Base-by-base conservation (phyloP, 92 coral and sea anemone species). In the Phenganax marumi region DNA sequence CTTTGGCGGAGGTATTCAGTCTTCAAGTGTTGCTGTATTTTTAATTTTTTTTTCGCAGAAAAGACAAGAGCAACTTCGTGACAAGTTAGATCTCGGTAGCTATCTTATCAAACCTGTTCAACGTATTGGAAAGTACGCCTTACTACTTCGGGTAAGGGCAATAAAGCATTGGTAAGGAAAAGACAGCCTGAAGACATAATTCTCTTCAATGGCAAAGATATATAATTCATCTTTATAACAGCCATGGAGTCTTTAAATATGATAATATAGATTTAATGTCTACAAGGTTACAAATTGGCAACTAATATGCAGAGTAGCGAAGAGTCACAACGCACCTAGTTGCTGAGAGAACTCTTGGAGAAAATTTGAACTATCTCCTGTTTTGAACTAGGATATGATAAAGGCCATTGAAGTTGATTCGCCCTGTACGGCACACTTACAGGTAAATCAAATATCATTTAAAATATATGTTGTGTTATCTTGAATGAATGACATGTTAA, bases 81-180 rank as follows among this genome's bases (percentile, higher is more conserved):
- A 96, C 86, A 96, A 96, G 75, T 88, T 96, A 19, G 99, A 96
- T 81, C 93, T 96, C 24, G 93, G 99, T 14, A 96, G 99, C 81
- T 96, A 87, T 77, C 93, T 96, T 13, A 96, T 96, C 56, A 96
- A 96, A 84, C 99, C 99, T 17, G 99, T 96, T 8, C 99, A 96
- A 79, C 84, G 99, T 57, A 96, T 96, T 93, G 97, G 99, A 55
- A 96, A 96, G 73, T 96, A 96, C 78, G 92, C 92, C 17, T 85
- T 96, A 22, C 86, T 96, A 12, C 68, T 96, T 72, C 85, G 91
- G 90, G 99, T 96, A 66, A 89, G 92, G 53, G 33, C 50, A 25
- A 43, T 51, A 33, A 9, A 12, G 6, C 3, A 65, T 65, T 65
- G 72, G 0, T 65, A 33, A 33, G 43, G 43, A 33, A 33, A 33